Percentiles rank a stretch among this genome's conserved stretches.
These are phyloP conservation scores for Vanacampus margaritifer DNA, from an alignment of 2,113 vertebrate genomes.

Conservation along the genomic window DNA sequence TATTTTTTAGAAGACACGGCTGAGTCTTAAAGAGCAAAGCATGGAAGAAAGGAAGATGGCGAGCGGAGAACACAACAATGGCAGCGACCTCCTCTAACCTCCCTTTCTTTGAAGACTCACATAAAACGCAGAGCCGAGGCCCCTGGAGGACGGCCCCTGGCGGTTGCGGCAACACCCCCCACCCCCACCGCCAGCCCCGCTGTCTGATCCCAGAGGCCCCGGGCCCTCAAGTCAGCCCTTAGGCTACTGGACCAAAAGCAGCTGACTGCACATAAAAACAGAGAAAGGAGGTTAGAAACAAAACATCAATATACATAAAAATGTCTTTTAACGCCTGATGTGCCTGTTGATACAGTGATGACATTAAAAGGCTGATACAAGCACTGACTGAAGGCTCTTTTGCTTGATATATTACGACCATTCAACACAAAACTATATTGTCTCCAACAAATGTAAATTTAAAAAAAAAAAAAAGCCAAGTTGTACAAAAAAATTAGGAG, in stretches of 20 bases:
- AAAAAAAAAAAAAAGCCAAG: neutral
- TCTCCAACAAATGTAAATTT: neutral
- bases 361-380: neutral
- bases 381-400: neutral
- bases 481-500: neutral
- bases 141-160: slow-evolving; percentile 73
- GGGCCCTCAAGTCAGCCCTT: slow-evolving; percentile 84
- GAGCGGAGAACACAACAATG: slow-evolving; percentile 33
- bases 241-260: slow-evolving; percentile 79
- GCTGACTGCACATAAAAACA: slow-evolving; percentile 23
- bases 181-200: slow-evolving; percentile 24
- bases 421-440: neutral
- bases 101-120: slow-evolving; percentile 62
- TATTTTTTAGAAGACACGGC: neutral
- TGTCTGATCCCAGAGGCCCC: slow-evolving; percentile 69
- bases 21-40: neutral
- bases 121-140: slow-evolving; percentile 58
- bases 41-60: slow-evolving; percentile 8
- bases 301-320: neutral
- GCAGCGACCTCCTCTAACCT: slow-evolving; percentile 26
- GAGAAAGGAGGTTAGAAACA: slow-evolving; percentile 1
- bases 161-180: slow-evolving; percentile 76
- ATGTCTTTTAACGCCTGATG: neutral
- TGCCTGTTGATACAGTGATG: neutral
- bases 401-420: neutral